Evolutionary conservation across 2,888 invertebrate genomes (phyloP).

Genomic region (Spodoptera exigua): DNA sequence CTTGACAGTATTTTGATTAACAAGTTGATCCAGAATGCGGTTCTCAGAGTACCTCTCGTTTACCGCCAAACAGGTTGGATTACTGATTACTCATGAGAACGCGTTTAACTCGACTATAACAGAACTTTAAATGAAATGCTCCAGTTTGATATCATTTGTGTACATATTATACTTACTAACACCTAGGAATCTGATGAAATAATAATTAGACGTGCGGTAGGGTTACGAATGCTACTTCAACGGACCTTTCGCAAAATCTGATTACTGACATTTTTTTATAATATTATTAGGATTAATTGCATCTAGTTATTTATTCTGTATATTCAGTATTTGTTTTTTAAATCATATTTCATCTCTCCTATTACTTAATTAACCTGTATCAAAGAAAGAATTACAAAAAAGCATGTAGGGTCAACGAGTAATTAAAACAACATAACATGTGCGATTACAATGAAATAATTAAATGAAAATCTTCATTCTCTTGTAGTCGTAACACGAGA

Average conservation of each 20-base stretch:
- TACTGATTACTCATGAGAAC: conserved; percentile 29
- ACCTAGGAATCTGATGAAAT: conserved; percentile 2
- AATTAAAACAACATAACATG: conserved; percentile 5
- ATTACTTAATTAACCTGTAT: neutral
- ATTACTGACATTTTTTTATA: too few species aligned
- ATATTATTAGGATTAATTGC: too few species aligned
- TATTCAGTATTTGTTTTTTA: neutral
- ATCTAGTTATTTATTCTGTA: too few species aligned
- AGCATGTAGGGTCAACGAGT: conserved; percentile 1
- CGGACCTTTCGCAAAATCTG: too few species aligned
- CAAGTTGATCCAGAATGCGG: conserved; percentile 13
- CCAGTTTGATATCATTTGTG: conserved; percentile 30
- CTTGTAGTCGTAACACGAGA: conserved; percentile 32
- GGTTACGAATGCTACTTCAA: too few species aligned
- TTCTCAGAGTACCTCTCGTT: conserved; percentile 16
- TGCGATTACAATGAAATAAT: conserved; percentile 19
- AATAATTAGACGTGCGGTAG: too few species aligned
- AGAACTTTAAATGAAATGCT: conserved; percentile 29
- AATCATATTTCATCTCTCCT: too few species aligned
- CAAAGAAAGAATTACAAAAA: conserved; percentile 8
- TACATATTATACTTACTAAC: conserved; percentile 9
- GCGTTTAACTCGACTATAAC: conserved; percentile 39
- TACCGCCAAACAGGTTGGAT: conserved; percentile 40
- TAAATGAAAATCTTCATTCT: conserved; percentile 27
- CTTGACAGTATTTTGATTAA: neutral